Base-by-base conservation (phyloP, 2,113 vertebrate genomes). In the Aptenodytes forsteri region DNA sequence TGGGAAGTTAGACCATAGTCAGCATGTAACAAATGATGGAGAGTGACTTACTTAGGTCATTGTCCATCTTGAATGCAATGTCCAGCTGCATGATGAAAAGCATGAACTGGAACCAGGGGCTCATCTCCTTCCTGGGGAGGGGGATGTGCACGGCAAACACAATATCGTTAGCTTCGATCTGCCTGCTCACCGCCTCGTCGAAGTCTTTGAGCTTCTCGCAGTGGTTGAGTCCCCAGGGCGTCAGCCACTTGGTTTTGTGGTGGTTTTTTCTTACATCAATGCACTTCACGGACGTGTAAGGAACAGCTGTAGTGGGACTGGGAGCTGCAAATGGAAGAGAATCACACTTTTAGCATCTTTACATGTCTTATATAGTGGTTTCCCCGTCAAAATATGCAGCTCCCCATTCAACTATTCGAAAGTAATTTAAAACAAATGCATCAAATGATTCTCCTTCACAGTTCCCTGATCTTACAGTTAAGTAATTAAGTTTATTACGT, bases 91-190 rank as follows among this genome's bases (percentile, higher is more conserved):
- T 98, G 97, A 99, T 98, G 94, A 99, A 98, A 14, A 99, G 97
- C 98, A 99, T 99, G 92, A 99, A 99, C 96, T 99, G 99, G 98
- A 99, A 99, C 99, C 99, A 99, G 77, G 99, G 98, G 92, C 99
- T 99, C 99, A 99, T 99, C 98, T 99, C 99, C 96, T 98, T 99
- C 91, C 87, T 75, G 17, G 98, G 98, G 76, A 98, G 98, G 2
- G 99, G 99, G 46, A 99, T 98, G 87, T 99, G 99, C 67, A 99
- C 98, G 0, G 99, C 98, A 65, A 99, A 99, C 27, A 99, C 99
- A 8, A 99, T 99, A 89, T 99, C 98, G 27, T 99, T 99, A 93
- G 99, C 99, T 94, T 99, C 99, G 1, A 99, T 99, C 97, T 98
- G 98, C 93, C 98, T 98, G 65, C 98, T 98, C 97, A 98, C 98